Conservation (phyloP, 2,113 vertebrate species). For the Pelobates fuscus region DNA sequence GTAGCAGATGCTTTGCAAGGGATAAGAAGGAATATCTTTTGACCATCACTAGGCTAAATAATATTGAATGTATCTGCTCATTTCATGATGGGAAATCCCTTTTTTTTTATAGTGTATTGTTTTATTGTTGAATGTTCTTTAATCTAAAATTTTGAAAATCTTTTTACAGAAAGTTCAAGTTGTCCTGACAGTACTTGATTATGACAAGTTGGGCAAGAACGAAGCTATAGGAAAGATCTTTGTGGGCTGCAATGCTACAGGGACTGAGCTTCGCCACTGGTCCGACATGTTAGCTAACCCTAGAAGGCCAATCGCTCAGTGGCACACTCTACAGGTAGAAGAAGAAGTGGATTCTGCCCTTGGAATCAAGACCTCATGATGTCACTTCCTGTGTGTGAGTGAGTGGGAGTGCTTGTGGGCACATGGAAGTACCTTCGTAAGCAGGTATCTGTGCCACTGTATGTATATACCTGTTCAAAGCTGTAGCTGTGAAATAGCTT, state of each 20-base stretch:
- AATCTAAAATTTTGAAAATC: no score
- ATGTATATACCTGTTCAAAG: constrained; percentile 49
- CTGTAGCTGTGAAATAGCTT: constrained; percentile 49
- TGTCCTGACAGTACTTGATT: constrained; percentile 71
- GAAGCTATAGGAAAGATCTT: constrained; percentile 79
- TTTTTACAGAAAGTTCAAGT: constrained; percentile 74
- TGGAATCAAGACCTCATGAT: constrained; percentile 74
- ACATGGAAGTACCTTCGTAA: constrained; percentile 32
- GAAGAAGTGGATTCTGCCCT: constrained; percentile 77
- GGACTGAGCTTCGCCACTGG: constrained; percentile 81
- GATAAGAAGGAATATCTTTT: no score
- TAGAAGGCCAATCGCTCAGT: constrained; percentile 80
- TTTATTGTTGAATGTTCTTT: no score
- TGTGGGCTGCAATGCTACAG: constrained; percentile 78
- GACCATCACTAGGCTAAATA: no score
- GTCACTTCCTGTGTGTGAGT: constrained; percentile 20
- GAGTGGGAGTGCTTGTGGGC: constrained; percentile 47
- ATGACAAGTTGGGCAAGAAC: constrained; percentile 78
- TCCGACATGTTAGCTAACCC: constrained; percentile 86
- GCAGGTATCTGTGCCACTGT: constrained; percentile 1
- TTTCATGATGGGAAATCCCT: no score
- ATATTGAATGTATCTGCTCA: no score
- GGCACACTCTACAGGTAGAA: constrained; percentile 76
- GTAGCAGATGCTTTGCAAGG: no score
- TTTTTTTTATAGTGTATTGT: no score